phyloP scores from a whole-genome alignment of 2,888 invertebrate species.

The Napeogenes inachia region DNA sequence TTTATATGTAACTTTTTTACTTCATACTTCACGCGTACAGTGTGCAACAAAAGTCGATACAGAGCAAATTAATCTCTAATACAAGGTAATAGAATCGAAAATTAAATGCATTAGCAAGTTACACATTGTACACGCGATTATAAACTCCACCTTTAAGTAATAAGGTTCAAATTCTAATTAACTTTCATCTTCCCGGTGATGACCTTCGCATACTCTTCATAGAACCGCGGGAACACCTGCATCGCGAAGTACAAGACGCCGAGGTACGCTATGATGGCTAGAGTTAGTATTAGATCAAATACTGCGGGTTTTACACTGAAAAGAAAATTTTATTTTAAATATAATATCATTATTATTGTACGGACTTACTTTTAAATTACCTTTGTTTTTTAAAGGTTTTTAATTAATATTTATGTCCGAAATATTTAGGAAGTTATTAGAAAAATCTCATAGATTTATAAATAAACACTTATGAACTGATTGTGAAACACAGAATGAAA shows the following conservation, averaged over 20 bases:
- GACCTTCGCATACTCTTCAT: slow-evolving; percentile 79
- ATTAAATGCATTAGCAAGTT: neutral
- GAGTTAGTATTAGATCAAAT: slow-evolving; percentile 95
- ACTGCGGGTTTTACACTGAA: slow-evolving; percentile 97
- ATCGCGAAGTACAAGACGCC: slow-evolving; percentile 89
- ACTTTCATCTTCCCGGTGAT: slow-evolving; percentile 64
- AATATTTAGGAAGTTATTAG: too few relatives aligned
- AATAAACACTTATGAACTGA: too few relatives aligned
- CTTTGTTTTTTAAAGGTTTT: too few relatives aligned
- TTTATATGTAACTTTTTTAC: too few relatives aligned
- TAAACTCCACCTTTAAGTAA: neutral
- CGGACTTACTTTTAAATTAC: too few relatives aligned
- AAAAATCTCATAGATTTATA: too few relatives aligned
- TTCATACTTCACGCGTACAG: too few relatives aligned
- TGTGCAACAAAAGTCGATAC: too few relatives aligned
- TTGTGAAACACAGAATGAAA: too few relatives aligned
- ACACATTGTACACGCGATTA: slow-evolving; percentile 1
- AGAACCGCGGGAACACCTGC: slow-evolving; percentile 82
- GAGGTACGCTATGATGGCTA: slow-evolving; percentile 90
- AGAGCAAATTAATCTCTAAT: too few relatives aligned
- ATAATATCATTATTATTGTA: neutral
- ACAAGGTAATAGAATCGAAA: too few relatives aligned
- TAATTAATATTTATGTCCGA: too few relatives aligned
- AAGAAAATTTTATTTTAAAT: slow-evolving; percentile 34
- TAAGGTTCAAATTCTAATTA: slow-evolving; percentile 41